Percentiles rank a stretch among this genome's conserved stretches.
Conservation (phyloP, 2,113 vertebrate genomes). For the Fulmarus glacialis region DNA sequence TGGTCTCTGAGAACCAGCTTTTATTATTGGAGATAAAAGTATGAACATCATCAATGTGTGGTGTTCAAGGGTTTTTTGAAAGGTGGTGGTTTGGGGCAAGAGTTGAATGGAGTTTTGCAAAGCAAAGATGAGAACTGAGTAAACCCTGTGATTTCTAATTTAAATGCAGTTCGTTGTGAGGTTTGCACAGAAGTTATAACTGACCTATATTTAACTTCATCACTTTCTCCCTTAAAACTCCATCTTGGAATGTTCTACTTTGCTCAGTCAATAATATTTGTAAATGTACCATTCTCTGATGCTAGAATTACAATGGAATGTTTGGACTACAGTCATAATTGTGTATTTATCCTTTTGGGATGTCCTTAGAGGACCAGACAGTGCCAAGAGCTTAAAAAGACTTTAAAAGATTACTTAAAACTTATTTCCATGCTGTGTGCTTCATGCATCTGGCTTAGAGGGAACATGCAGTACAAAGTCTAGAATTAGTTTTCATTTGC, state of each 20-base stretch:
- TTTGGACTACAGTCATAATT: constrained; percentile 49
- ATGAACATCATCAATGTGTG: neutral
- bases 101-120: neutral
- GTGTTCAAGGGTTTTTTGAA: neutral
- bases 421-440: constrained; percentile 43
- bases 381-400: constrained; percentile 57
- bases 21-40: neutral
- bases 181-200: neutral
- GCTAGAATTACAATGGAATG: constrained; percentile 56
- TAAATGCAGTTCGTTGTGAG: neutral
- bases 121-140: neutral
- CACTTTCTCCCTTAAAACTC: neutral
- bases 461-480: constrained; percentile 24
- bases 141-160: neutral
- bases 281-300: constrained; percentile 13
- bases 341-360: constrained; percentile 59
- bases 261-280: constrained; percentile 17
- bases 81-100: neutral
- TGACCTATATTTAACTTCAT: neutral
- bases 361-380: constrained; percentile 37
- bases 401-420: constrained; percentile 46
- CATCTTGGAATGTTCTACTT: neutral
- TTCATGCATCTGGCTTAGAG: constrained; percentile 20
- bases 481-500: constrained; percentile 27
- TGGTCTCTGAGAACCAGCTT: neutral